Base-by-base conservation (phyloP, 2,113 vertebrate genomes). In the Onychostoma macrolepis region DNA sequence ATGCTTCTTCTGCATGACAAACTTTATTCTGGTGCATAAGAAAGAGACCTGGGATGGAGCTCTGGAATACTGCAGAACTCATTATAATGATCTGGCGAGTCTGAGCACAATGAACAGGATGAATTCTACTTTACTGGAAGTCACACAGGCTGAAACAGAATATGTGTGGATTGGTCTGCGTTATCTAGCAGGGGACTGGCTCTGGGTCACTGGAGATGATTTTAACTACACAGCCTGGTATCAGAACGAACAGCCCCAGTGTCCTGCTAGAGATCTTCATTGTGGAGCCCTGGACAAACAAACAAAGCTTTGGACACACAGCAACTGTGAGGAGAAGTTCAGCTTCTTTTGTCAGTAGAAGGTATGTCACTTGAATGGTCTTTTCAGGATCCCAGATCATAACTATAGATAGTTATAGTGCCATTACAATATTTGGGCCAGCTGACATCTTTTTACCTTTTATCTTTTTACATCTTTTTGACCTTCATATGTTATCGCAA, bases 321-420 rank as follows among this genome's bases (percentile, higher is more conserved):
- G 36, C 72, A 67, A 86, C 65, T 86, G 85, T 61, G 45, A 58
- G n/a, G 76, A 86, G 33, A 79, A 69, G 33, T n/a, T 80, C 24
- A 72, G 41, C 76, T 86, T 86, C 5, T 33, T 86, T 10, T 86
- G 85, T 12, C 67, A 21, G 30, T 33, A 71, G 26, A 19, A 30
- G 45, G 41, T 53, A 4, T 3, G 6, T 6, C 4, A 21, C 4
- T 30, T 53, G n/a, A 8, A 4, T 10, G 12, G 11, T 2, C 15
- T 50, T 50, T 50, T 50, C 48, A 50, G 48, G 12, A 50, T 50
- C 12, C 48, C 48, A 50, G 48, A 50, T n/a, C n/a, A n/a, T 15
- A 15, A 4, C 12, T 50, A 9, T 9, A 43, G 8, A 50, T 50
- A 13, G 48, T 4, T 50, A 50, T 12, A 43, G 9, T 12, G 11